A percentile compares a stretch with the other conserved stretches of the same genome.
Evolutionary conservation across 2,888 invertebrate genomes (phyloP).

Genomic region (Calliscelio sp.): DNA sequence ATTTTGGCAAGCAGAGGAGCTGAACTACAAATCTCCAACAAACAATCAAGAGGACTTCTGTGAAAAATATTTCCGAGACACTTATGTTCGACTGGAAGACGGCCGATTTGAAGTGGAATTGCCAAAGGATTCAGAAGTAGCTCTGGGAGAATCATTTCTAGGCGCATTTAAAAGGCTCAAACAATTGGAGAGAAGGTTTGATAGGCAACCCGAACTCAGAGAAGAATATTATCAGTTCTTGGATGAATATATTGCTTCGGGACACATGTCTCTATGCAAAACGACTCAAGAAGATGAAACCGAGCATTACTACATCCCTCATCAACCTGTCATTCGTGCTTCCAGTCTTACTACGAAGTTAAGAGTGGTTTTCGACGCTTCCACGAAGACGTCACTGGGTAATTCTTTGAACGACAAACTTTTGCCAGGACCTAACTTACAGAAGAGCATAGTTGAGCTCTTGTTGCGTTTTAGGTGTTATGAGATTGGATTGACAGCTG

Average conservation of each 20-base stretch:
- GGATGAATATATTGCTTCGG: conserved; percentile 44
- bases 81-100: conserved; percentile 6
- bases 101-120: conserved; percentile 58
- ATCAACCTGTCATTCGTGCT: conserved; percentile 72
- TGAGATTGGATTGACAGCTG: conserved; percentile 33
- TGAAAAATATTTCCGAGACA: background rate
- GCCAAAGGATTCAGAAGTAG: conserved; percentile 15
- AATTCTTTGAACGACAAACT: conserved; percentile 65
- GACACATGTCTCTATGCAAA: conserved; percentile 26
- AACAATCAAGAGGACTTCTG: background rate
- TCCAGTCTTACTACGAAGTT: conserved; percentile 62
- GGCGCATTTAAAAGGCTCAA: conserved; percentile 27
- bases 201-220: conserved; percentile 29
- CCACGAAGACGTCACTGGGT: conserved; percentile 54
- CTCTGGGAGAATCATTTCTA: conserved; percentile 52
- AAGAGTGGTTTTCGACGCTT: conserved; percentile 69
- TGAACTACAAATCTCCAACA: background rate
- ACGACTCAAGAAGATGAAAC: background rate
- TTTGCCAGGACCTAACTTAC: conserved; percentile 47
- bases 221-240: conserved; percentile 55
- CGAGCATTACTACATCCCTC: conserved; percentile 75
- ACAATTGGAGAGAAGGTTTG: conserved; percentile 36
- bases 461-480: conserved; percentile 36
- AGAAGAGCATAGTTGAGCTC: conserved; percentile 37
- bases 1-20: conserved; percentile 10